Conservation (phyloP, 2,888 invertebrate genomes). For the Notocelia uddmanniana region DNA sequence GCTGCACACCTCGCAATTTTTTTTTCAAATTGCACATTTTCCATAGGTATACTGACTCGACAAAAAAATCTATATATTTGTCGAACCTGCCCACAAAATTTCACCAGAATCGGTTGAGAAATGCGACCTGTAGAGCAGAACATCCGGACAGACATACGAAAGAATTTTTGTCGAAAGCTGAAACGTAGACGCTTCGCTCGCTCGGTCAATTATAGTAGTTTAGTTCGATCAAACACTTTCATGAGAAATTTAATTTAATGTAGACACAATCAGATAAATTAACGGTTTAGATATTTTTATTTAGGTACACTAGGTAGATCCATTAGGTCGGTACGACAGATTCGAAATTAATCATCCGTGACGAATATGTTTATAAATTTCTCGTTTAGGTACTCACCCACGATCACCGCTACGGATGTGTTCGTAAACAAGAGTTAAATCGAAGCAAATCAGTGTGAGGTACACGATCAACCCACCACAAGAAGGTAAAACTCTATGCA, state of each 20-base stretch:
- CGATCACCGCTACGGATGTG: conserved; percentile 87
- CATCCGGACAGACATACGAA: no score
- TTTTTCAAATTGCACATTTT: no score
- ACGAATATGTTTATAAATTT: background rate
- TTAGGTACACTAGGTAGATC: background rate
- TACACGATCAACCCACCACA: conserved; percentile 87
- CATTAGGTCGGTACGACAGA: background rate
- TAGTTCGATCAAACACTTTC: conserved; percentile 6
- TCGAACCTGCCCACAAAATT: no score
- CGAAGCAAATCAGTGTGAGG: conserved; percentile 88
- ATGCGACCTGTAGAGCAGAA: no score
- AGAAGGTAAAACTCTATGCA: conserved; percentile 76
- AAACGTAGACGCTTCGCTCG: no score
- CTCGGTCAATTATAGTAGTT: no score
- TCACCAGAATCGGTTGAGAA: no score
- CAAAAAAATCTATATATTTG: no score
- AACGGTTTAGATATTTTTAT: no score
- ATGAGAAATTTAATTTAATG: background rate
- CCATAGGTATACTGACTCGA: no score
- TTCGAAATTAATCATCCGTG: background rate
- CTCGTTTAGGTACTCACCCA: conserved; percentile 68
- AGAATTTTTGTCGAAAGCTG: no score
- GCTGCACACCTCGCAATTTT: no score
- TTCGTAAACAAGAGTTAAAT: conserved; percentile 88
- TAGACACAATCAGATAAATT: background rate